A percentile compares a stretch with the other conserved stretches of the same genome.
These are phyloP conservation scores for Bombus balteatus DNA, from an alignment of 1,140 invertebrate genomes.

Conservation along the genomic window DNA sequence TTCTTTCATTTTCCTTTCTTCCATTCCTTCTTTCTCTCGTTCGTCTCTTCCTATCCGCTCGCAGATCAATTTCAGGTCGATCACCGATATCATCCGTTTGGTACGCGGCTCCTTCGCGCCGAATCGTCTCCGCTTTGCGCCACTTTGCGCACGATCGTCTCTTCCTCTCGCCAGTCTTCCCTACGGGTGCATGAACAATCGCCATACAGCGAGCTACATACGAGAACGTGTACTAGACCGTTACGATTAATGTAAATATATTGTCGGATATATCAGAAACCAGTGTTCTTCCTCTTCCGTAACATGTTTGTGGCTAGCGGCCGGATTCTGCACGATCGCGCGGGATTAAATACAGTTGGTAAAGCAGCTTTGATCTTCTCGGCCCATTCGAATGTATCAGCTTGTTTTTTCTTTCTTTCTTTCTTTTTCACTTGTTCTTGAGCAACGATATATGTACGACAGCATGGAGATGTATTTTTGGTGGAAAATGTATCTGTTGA, in stretches of 20 bases:
- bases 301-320: slow-evolving; percentile 13
- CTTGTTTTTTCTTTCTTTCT: too few species aligned
- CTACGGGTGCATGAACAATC: slow-evolving; percentile 51
- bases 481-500: too few species aligned
- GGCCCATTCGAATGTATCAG: too few species aligned
- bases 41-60: too few species aligned
- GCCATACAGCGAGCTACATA: slow-evolving; percentile 66
- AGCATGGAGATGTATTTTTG: too few species aligned
- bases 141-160: neutral
- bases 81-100: neutral
- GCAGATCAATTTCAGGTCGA: neutral
- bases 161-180: neutral
- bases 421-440: too few species aligned
- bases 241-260: slow-evolving; percentile 71
- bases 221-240: slow-evolving; percentile 67
- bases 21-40: too few species aligned
- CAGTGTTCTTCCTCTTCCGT: slow-evolving; percentile 22
- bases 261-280: slow-evolving; percentile 71
- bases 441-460: too few species aligned
- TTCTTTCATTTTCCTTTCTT: too few species aligned
- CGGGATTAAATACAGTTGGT: neutral
- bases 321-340: neutral
- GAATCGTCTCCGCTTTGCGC: neutral
- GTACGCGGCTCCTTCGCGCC: neutral
- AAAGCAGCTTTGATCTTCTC: too few species aligned